phyloP scores from a whole-genome alignment of 2,113 vertebrate genomes.

The Pardalotus punctatus region DNA sequence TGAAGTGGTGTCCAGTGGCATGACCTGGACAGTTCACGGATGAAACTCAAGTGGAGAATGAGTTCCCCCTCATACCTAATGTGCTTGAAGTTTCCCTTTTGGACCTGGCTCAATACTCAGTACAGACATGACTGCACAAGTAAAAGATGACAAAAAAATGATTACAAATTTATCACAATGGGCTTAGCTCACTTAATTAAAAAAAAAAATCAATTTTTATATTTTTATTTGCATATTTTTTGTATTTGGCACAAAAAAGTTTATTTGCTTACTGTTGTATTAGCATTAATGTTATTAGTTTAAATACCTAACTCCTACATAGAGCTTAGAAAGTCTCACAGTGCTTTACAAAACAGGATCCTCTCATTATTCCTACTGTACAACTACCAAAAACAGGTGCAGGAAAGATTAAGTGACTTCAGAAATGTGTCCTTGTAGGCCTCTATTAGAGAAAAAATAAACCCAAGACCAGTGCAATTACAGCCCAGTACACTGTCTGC shows the following conservation, averaged over 20 bases:
- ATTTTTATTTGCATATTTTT: no score
- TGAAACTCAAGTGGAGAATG: neutral
- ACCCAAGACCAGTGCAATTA: neutral
- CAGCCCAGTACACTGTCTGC: neutral
- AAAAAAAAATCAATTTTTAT: no score
- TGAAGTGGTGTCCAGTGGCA: accelerated
- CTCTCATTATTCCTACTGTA: neutral
- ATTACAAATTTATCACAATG: neutral
- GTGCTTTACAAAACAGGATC: neutral
- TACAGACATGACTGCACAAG: neutral
- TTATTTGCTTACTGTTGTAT: neutral
- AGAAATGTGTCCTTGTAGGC: neutral
- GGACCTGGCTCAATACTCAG: neutral
- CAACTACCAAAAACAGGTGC: neutral
- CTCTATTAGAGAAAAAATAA: neutral
- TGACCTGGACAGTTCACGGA: neutral
- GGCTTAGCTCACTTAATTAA: neutral
- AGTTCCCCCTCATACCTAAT: neutral
- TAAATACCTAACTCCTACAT: neutral
- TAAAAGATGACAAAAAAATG: neutral
- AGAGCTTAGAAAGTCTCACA: neutral
- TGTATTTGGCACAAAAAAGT: neutral
- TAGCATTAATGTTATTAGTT: neutral
- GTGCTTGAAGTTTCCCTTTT: neutral
- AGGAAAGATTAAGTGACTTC: neutral